phyloP scores from a whole-genome alignment of 2,797 vertebrate genomes.

The Hipposideros larvatus region DNA sequence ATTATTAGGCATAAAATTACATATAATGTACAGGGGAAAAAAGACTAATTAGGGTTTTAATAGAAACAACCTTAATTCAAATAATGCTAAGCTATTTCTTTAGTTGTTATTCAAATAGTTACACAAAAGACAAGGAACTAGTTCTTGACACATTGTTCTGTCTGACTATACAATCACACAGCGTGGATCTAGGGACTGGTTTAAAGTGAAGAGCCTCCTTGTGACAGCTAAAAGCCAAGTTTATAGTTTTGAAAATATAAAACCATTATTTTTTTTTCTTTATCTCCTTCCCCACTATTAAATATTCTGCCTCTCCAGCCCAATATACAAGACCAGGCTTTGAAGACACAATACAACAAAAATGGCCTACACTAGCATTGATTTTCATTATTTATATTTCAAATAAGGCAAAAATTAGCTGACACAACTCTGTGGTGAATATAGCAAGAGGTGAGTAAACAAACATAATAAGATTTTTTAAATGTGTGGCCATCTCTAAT shows the following conservation, averaged over 20 bases:
- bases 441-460: constrained; percentile 51
- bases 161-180: constrained; percentile 84
- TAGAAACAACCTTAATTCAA: constrained; percentile 85
- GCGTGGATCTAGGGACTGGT: constrained; percentile 79
- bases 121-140: constrained; percentile 82
- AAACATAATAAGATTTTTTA: constrained; percentile 72
- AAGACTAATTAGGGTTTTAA: constrained; percentile 84
- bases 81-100: constrained; percentile 83
- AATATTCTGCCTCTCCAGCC: constrained; percentile 51
- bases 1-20: constrained; percentile 78
- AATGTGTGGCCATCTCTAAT: neutral
- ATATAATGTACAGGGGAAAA: constrained; percentile 77
- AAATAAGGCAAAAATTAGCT: constrained; percentile 78
- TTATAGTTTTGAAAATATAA: constrained; percentile 83
- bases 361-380: constrained; percentile 78
- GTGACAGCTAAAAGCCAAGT: constrained; percentile 87
- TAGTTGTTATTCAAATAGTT: constrained; percentile 85
- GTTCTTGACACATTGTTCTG: constrained; percentile 83
- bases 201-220: constrained; percentile 86
- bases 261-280: constrained; percentile 84
- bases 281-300: neutral
- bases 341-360: constrained; percentile 71
- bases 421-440: constrained; percentile 56
- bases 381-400: constrained; percentile 76
- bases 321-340: constrained; percentile 76